Percentiles rank a stretch among this genome's conserved stretches.
Conservation (phyloP, 2,888 invertebrate species). For the Scaptodrosophila latifasciaeformis region DNA sequence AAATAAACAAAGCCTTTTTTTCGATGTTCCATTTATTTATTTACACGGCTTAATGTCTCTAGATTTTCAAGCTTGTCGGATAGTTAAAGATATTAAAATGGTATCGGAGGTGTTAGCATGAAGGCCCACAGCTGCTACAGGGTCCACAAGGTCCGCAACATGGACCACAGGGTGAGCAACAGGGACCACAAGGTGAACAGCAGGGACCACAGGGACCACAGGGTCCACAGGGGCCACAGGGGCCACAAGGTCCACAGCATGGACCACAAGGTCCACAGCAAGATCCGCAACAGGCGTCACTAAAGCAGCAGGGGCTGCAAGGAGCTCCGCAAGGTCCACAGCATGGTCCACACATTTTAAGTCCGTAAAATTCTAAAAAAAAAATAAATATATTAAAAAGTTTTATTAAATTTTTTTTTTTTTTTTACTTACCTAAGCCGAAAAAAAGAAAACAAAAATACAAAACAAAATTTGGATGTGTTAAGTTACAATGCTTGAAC, state of each 20-base stretch:
- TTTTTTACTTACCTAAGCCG: too few species aligned
- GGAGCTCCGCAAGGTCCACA: constrained; percentile 31
- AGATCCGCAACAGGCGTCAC: constrained; percentile 6
- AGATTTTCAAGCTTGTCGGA: too few species aligned
- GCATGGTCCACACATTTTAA: constrained; percentile 21
- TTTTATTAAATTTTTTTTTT: background rate
- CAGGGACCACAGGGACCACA: background rate
- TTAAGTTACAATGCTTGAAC: too few species aligned
- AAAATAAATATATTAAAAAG: background rate
- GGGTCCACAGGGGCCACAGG: constrained; percentile 15
- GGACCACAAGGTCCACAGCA: constrained; percentile 13
- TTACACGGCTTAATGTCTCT: too few species aligned
- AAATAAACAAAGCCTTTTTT: too few species aligned
- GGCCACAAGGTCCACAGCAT: constrained; percentile 9
- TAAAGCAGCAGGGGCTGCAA: constrained; percentile 15
- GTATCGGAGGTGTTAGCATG: constrained; percentile 1
- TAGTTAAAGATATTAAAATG: too few species aligned
- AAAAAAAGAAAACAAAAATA: too few species aligned
- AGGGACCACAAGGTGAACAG: background rate
- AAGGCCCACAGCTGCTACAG: constrained; percentile 11
- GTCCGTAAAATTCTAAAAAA: background rate
- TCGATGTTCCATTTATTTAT: too few species aligned
- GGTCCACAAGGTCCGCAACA: constrained; percentile 1
- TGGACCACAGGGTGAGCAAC: constrained; percentile 1
- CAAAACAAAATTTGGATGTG: too few species aligned